phyloP scores from a whole-genome alignment of 2,888 invertebrate genomes.

The Neoascia interrupta region DNA sequence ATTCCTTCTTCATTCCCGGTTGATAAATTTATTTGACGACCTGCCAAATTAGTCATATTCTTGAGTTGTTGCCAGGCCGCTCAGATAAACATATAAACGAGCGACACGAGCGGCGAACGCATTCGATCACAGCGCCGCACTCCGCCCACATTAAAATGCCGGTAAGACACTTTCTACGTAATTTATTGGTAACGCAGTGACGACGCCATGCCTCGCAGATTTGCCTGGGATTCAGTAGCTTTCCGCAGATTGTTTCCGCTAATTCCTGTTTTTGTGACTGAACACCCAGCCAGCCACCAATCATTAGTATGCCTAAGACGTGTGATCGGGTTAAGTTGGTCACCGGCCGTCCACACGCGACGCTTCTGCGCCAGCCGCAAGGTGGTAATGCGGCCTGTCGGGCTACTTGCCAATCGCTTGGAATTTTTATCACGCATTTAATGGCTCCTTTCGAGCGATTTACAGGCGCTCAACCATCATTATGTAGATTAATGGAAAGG shows the following conservation, averaged over 20 bases:
- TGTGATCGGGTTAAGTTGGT: conserved; percentile 40
- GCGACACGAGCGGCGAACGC: not conserved
- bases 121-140: not conserved
- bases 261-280: conserved; percentile 23
- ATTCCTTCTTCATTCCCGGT: not conserved
- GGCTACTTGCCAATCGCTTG: conserved; percentile 13
- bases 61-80: too few relatives aligned
- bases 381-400: not conserved
- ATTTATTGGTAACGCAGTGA: conserved; percentile 23
- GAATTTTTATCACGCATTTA: conserved; percentile 31
- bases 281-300: not conserved
- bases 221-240: conserved; percentile 17
- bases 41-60: too few relatives aligned
- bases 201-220: not conserved
- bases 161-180: conserved; percentile 41
- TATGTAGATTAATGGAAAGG: conserved; percentile 46
- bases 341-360: conserved; percentile 14
- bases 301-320: conserved; percentile 38
- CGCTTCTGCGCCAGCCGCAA: too few relatives aligned
- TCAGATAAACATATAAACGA: not conserved
- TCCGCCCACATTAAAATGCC: conserved; percentile 23
- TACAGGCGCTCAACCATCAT: conserved; percentile 12
- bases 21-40: not conserved
- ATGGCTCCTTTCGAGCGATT: conserved; percentile 11
- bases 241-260: conserved; percentile 22